Evolutionary conservation across 2,888 invertebrate species (phyloP).

Genomic region (Epsilonema sp.): DNA sequence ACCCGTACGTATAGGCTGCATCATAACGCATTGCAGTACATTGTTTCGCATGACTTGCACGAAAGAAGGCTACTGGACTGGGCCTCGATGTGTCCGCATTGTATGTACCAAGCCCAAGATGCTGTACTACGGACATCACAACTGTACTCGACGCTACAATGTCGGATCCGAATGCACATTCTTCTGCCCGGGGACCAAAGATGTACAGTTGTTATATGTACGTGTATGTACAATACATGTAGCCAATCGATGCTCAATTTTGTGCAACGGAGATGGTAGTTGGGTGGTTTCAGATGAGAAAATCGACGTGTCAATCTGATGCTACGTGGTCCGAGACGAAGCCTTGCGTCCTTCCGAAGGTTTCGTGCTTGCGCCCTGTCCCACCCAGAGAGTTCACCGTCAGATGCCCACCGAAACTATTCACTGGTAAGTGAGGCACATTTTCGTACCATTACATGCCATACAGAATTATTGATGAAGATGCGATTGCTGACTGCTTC

Average conservation of each 20-base stretch:
- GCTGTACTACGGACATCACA: slow-evolving; percentile 6
- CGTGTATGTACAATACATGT: too few relatives aligned
- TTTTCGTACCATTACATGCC: too few relatives aligned
- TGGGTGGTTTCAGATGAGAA: neutral
- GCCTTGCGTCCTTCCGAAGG: neutral
- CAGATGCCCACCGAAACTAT: neutral
- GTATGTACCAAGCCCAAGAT: slow-evolving; percentile 2
- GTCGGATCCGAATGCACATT: slow-evolving; percentile 7
- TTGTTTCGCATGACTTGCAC: slow-evolving; percentile 4
- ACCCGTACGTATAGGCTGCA: too few relatives aligned
- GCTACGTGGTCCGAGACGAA: neutral
- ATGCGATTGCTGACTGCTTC: too few relatives aligned
- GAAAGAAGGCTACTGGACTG: slow-evolving; percentile 6
- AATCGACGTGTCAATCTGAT: neutral
- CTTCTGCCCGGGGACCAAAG: slow-evolving; percentile 4
- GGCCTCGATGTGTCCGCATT: slow-evolving; percentile 3
- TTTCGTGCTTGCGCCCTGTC: neutral
- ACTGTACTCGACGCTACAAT: slow-evolving; percentile 8
- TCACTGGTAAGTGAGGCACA: neutral
- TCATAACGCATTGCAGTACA: neutral
- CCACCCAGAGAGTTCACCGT: neutral
- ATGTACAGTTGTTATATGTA: neutral
- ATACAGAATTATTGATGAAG: too few relatives aligned
- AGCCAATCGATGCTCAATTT: too few relatives aligned
- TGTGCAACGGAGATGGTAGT: too few relatives aligned